Conservation (phyloP, 2,113 vertebrate species). For the Hemibagrus wyckioides region DNA sequence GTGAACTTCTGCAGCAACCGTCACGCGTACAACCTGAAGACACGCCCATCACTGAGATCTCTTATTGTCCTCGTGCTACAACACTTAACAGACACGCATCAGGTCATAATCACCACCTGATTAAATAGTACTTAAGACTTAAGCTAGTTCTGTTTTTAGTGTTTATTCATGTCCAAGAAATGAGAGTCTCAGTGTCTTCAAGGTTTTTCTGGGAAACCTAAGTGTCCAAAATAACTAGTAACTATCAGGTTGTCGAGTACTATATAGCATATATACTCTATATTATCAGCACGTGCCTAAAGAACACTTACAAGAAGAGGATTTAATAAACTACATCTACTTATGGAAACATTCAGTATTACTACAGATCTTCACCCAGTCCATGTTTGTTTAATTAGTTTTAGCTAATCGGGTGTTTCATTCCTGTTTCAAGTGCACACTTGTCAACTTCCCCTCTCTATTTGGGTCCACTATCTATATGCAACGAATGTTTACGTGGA, state of each 20-base stretch:
- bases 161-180: not conserved
- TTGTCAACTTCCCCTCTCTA: not conserved
- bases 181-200: too few relatives aligned
- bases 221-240: not conserved
- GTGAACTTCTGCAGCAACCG: not conserved
- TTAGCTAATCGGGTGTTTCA: not conserved
- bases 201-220: not conserved
- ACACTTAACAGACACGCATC: not conserved
- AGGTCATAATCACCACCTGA: not conserved
- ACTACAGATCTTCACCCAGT: not conserved
- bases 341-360: not conserved
- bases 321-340: not conserved
- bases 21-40: not conserved
- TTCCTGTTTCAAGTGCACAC: not conserved
- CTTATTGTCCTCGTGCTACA: not conserved
- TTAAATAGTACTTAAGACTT: not conserved
- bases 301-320: not conserved
- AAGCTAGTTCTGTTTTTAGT: not conserved
- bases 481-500: not conserved
- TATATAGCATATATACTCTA: not conserved
- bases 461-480: not conserved
- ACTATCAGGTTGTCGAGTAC: not conserved
- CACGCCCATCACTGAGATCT: not conserved
- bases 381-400: not conserved
- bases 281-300: conserved; percentile 18